Conservation (phyloP, 2,888 invertebrate genomes). For the Nycteola revayana region DNA sequence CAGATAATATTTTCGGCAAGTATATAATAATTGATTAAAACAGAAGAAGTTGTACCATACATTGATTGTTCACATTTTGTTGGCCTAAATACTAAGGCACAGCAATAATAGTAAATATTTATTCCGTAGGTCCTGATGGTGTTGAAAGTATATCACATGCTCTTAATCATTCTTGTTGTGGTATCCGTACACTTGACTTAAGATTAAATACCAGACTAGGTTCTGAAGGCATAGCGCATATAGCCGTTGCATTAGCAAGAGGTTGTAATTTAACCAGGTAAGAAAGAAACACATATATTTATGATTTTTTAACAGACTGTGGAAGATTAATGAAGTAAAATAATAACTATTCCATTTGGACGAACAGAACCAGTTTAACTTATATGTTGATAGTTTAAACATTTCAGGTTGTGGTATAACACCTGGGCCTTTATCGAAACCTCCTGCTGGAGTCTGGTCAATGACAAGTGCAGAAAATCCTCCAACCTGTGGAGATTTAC, state of each 20-base stretch:
- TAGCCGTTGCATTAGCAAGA: slow-evolving; percentile 72
- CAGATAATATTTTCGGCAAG: slow-evolving; percentile 78
- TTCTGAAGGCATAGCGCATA: slow-evolving; percentile 68
- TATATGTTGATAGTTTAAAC: slow-evolving; percentile 68
- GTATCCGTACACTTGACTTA: slow-evolving; percentile 63
- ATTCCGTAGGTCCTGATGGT: slow-evolving; percentile 66
- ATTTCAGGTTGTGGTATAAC: slow-evolving; percentile 76
- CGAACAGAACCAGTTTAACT: too few relatives aligned
- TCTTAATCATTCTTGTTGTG: slow-evolving; percentile 63
- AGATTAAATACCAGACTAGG: slow-evolving; percentile 69
- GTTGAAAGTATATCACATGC: slow-evolving; percentile 67
- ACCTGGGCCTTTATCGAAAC: slow-evolving; percentile 56
- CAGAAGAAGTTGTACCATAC: too few relatives aligned
- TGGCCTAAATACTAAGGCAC: too few relatives aligned
- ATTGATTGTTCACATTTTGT: too few relatives aligned
- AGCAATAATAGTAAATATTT: too few relatives aligned
- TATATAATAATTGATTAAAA: too few relatives aligned
- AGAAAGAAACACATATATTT: too few relatives aligned
- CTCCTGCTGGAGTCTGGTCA: slow-evolving; percentile 77
- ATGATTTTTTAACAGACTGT: slow-evolving; percentile 8
- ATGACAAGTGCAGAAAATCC: slow-evolving; percentile 69
- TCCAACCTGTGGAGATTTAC: slow-evolving; percentile 72
- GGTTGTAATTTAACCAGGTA: slow-evolving; percentile 74
- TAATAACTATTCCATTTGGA: too few relatives aligned
- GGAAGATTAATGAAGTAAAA: too few relatives aligned